A percentile compares a stretch with the other conserved stretches of the same genome.
phyloP scores from a whole-genome alignment of 2,113 vertebrate species.

The Percina caprodes region DNA sequence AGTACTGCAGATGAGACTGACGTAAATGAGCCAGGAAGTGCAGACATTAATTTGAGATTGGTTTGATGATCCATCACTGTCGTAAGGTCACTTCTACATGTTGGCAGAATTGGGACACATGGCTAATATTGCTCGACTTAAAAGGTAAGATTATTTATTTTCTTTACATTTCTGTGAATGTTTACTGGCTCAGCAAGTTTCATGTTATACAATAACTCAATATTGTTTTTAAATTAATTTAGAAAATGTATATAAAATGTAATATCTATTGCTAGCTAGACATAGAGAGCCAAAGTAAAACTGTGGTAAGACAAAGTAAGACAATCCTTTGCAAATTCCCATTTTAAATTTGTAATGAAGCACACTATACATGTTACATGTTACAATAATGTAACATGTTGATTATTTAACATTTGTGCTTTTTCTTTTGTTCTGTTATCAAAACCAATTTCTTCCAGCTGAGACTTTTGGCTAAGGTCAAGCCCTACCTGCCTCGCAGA shows the following conservation, averaged over 20 bases:
- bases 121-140: neutral
- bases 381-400: neutral
- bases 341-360: neutral
- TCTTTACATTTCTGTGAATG: neutral
- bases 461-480: no score
- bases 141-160: neutral
- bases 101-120: conserved; percentile 24
- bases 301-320: no score
- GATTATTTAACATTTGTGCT: neutral
- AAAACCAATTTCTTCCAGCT: no score
- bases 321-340: neutral
- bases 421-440: neutral
- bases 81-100: conserved; percentile 5
- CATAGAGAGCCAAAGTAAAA: neutral
- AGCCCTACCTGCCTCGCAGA: no score
- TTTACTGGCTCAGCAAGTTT: neutral
- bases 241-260: neutral
- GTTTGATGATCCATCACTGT: conserved; percentile 40
- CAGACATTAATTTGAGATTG: conserved; percentile 36
- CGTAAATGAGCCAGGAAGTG: conserved; percentile 47
- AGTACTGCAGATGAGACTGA: conserved; percentile 39
- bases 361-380: neutral
- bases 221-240: neutral
- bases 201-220: neutral
- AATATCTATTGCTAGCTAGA: neutral